phyloP scores from a whole-genome alignment of 2,888 invertebrate genomes.

The Calephelis perditalis region DNA sequence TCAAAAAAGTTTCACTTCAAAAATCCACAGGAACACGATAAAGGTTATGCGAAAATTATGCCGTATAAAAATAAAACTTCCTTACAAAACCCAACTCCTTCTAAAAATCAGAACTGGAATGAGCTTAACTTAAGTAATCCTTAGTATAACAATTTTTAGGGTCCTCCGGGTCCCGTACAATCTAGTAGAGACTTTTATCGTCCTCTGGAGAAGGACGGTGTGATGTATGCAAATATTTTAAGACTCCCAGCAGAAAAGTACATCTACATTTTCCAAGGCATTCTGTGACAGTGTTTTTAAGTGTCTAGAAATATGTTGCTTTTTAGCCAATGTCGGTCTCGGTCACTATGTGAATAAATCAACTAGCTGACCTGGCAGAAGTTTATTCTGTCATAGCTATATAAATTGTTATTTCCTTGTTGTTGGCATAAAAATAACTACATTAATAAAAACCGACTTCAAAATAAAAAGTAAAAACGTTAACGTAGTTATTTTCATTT shows the following conservation, averaged over 20 bases:
- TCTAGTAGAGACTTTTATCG: constrained; percentile 13
- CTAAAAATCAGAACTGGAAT: not conserved
- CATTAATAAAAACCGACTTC: no score
- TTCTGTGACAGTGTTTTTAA: not conserved
- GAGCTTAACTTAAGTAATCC: not conserved
- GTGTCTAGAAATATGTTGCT: not conserved
- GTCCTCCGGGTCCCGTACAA: constrained; percentile 3
- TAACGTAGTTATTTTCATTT: no score
- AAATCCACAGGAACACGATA: no score
- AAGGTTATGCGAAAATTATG: not conserved
- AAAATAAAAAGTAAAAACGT: no score
- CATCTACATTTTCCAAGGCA: not conserved
- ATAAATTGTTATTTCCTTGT: no score
- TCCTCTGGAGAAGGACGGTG: constrained; percentile 1
- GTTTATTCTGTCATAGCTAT: no score
- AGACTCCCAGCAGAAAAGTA: constrained; percentile 9
- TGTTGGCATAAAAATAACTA: no score
- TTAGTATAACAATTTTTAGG: constrained; percentile 2
- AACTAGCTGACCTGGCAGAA: no score
- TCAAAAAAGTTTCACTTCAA: no score
- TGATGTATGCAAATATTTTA: constrained; percentile 15
- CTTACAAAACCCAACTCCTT: not conserved
- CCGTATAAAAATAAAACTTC: not conserved
- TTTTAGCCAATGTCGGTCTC: no score
- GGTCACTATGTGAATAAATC: no score